phyloP scores from a whole-genome alignment of 2,888 invertebrate genomes.

The Epinotia nisella region DNA sequence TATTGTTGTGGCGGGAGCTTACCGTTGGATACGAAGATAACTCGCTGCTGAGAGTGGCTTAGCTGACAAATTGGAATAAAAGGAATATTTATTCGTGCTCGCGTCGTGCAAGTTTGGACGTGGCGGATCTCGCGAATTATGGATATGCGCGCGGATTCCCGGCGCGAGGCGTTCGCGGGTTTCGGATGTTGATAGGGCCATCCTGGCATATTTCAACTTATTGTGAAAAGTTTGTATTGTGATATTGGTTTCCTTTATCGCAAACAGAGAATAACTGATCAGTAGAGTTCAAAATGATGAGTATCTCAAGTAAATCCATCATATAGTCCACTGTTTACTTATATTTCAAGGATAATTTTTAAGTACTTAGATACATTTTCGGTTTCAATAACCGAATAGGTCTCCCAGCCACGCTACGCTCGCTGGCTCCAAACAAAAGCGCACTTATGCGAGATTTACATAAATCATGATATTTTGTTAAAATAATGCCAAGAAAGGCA shows the following conservation, averaged over 20 bases:
- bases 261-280: background rate
- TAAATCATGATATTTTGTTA: conserved; percentile 83
- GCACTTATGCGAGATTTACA: conserved; percentile 60
- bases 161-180: conserved; percentile 35
- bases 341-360: background rate
- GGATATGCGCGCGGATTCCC: conserved; percentile 34
- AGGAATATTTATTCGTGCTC: conserved; percentile 83
- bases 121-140: conserved; percentile 44
- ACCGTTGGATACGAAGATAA: conserved; percentile 82
- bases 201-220: conserved; percentile 22
- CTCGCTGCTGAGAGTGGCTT: conserved; percentile 82
- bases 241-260: conserved; percentile 8
- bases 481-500: conserved; percentile 78
- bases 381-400: conserved; percentile 21
- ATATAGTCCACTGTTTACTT: background rate
- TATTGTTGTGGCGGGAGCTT: conserved; percentile 84
- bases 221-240: conserved; percentile 2
- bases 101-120: conserved; percentile 50
- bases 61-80: conserved; percentile 85
- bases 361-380: background rate
- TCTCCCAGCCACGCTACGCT: conserved; percentile 16
- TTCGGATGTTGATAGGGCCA: conserved; percentile 35
- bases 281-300: background rate
- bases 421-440: conserved; percentile 23
- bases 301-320: background rate